Percentiles rank a stretch among this genome's conserved stretches.
Evolutionary conservation across 2,888 invertebrate genomes (phyloP).

Genomic region (Palloptera scutellata): DNA sequence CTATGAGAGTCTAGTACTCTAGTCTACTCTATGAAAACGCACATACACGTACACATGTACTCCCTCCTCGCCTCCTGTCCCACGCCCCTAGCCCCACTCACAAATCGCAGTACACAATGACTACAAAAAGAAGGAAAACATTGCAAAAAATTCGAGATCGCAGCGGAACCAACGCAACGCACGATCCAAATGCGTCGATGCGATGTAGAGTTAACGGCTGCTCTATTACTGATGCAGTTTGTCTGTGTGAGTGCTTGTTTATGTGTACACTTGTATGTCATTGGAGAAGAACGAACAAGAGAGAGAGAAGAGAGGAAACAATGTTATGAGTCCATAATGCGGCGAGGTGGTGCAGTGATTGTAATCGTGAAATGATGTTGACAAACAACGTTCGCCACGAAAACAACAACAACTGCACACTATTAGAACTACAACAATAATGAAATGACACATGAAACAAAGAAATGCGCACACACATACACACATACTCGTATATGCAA

Average conservation of each 20-base stretch:
- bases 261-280: too few relatives aligned
- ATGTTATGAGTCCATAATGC: conserved; percentile 15
- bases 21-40: too few relatives aligned
- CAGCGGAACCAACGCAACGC: background rate
- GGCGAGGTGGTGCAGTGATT: conserved; percentile 34
- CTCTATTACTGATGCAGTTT: background rate
- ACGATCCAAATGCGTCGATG: background rate
- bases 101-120: too few relatives aligned
- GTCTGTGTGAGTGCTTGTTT: background rate
- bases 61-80: too few relatives aligned
- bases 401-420: background rate
- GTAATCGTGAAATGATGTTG: conserved; percentile 1
- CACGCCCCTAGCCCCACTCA: too few relatives aligned
- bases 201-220: background rate
- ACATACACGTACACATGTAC: background rate
- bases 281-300: background rate
- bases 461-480: background rate
- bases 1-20: too few relatives aligned
- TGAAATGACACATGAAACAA: background rate
- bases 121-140: background rate
- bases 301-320: background rate
- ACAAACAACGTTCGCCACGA: background rate
- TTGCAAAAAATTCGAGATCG: background rate
- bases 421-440: background rate
- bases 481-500: background rate